Percentiles rank a stretch among this genome's conserved stretches.
Evolutionary conservation across 2,888 invertebrate genomes (phyloP).

Genomic region (Smittia sp.): DNA sequence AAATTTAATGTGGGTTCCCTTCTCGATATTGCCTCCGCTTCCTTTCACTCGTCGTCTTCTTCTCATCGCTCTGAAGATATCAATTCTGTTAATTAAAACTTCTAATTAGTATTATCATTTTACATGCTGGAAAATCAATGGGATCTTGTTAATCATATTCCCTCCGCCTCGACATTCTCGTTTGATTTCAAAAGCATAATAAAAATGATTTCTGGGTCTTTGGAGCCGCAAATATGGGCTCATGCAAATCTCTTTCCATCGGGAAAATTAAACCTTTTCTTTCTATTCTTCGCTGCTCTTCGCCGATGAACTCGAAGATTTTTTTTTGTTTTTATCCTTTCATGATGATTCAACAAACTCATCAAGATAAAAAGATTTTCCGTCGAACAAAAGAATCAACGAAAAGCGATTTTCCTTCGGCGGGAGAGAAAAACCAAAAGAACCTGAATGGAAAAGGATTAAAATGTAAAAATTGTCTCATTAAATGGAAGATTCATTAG

Average conservation of each 20-base stretch:
- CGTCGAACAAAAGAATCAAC: slow-evolving; percentile 28
- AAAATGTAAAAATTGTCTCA: slow-evolving; percentile 41
- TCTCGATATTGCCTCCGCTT: too few species aligned
- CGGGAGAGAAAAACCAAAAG: slow-evolving; percentile 10
- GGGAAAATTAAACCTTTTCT: background rate
- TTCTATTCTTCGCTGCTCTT: background rate
- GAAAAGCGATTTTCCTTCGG: slow-evolving; percentile 22
- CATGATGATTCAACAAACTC: slow-evolving; percentile 23
- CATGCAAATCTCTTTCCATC: slow-evolving; percentile 11
- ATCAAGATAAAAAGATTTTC: slow-evolving; percentile 15
- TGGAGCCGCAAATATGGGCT: slow-evolving; percentile 23
- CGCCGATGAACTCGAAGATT: slow-evolving; percentile 16
- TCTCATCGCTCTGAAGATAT: slow-evolving; percentile 7
- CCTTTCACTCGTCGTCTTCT: background rate
- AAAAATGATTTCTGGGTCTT: background rate
- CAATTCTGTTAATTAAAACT: slow-evolving; percentile 42
- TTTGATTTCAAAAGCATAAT: slow-evolving; percentile 17
- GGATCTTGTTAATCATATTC: background rate
- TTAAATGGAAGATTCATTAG: slow-evolving; percentile 40
- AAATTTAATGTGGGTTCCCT: slow-evolving; percentile 32
- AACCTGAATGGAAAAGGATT: slow-evolving; percentile 39
- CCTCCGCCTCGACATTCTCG: background rate
- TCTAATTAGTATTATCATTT: slow-evolving; percentile 41
- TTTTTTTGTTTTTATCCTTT: slow-evolving; percentile 9
- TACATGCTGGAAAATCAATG: slow-evolving; percentile 41